Percentiles rank a stretch among this genome's conserved stretches.
These are phyloP conservation scores for Elephantulus edwardii DNA, from an alignment of 2,113 vertebrate genomes.

Conservation along the genomic window DNA sequence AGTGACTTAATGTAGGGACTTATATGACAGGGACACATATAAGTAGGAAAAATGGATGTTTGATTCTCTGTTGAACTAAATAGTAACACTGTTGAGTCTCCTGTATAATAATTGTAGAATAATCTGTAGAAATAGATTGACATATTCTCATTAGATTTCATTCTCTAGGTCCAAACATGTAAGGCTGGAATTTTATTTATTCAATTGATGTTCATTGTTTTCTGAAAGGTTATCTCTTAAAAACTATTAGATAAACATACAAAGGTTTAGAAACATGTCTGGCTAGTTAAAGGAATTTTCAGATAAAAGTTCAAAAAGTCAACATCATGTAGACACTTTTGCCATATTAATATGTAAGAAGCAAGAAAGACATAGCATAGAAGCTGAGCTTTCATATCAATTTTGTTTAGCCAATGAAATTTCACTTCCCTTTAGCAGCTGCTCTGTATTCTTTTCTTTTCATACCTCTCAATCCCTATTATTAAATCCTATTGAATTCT, in stretches of 20 bases:
- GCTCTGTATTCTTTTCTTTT: conserved; percentile 26
- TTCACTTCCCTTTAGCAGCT: conserved; percentile 25
- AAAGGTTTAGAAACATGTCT: conserved; percentile 38
- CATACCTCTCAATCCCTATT: not conserved
- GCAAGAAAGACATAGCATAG: not conserved
- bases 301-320: conserved; percentile 37
- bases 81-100: conserved; percentile 32
- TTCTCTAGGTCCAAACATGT: conserved; percentile 31
- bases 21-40: conserved; percentile 10
- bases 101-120: conserved; percentile 36
- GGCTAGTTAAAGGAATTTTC: conserved; percentile 19
- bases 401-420: conserved; percentile 33
- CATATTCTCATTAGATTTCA: conserved; percentile 54
- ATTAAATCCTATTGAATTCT: conserved; percentile 32
- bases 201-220: conserved; percentile 44
- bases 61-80: conserved; percentile 36
- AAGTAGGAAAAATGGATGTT: conserved; percentile 64
- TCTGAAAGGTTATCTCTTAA: conserved; percentile 16
- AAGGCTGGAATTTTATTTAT: conserved; percentile 39
- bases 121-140: conserved; percentile 47
- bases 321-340: not conserved
- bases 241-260: conserved; percentile 53
- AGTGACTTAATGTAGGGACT: conserved; percentile 26
- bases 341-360: conserved; percentile 16
- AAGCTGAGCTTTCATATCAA: conserved; percentile 15